Conservation (phyloP, 2,888 invertebrate species). For the Hypena proboscidalis region DNA sequence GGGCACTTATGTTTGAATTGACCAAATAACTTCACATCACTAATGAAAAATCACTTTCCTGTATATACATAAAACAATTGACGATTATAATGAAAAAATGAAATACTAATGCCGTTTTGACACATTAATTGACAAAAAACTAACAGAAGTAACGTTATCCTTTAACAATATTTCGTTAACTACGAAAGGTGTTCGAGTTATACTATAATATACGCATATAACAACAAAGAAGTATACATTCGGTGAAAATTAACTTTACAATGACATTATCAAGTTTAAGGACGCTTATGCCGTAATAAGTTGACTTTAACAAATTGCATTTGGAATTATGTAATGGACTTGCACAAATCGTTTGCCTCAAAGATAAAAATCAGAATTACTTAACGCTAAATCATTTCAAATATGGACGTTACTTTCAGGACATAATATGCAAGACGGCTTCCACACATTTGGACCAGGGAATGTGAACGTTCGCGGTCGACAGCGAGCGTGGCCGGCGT, state of each 20-base stretch:
- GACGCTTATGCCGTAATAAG: constrained; percentile 52
- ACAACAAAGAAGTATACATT: constrained; percentile 70
- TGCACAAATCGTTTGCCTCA: constrained; percentile 55
- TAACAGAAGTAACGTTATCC: constrained; percentile 73
- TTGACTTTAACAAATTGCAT: constrained; percentile 44
- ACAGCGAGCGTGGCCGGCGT: constrained; percentile 24
- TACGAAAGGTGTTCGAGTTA: constrained; percentile 53
- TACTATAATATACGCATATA: constrained; percentile 63
- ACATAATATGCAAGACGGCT: constrained; percentile 81
- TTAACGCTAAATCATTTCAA: constrained; percentile 81
- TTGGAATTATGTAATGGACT: constrained; percentile 55
- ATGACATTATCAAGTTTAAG: constrained; percentile 50
- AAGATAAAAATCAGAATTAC: constrained; percentile 70
- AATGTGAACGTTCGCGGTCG: constrained; percentile 12
- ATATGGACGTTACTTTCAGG: constrained; percentile 83
- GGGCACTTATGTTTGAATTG: constrained; percentile 76
- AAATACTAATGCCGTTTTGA: constrained; percentile 64
- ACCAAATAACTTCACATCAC: constrained; percentile 72
- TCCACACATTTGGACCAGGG: constrained; percentile 62
- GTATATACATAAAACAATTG: constrained; percentile 73
- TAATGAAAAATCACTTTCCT: constrained; percentile 52
- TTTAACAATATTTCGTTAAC: constrained; percentile 73
- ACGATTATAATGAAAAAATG: constrained; percentile 65
- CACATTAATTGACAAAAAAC: constrained; percentile 80
- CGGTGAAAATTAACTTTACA: constrained; percentile 54